Evolutionary conservation across 2,888 invertebrate species (phyloP), one percentile per base, ranked within the genome.

Genomic region (Linyphia triangularis): DNA sequence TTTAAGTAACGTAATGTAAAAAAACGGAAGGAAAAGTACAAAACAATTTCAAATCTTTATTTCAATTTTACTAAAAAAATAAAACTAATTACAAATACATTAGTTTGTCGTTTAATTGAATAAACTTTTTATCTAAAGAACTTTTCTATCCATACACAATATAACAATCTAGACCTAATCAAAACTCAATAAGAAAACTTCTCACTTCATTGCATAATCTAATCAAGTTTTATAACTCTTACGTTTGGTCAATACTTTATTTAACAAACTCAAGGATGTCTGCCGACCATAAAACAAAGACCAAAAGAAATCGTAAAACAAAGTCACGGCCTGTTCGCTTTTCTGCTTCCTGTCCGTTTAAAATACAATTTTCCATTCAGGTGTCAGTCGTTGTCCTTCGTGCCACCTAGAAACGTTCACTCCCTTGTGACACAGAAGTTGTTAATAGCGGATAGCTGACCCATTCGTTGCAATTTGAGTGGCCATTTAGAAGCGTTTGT

Each of bases 381-480:
- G 69, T 85, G 85, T 78, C 85, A 85, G 19, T 28, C n/a, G 61
- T 10, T 59, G 77, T 61, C 85, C 85, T 85, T 78, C 70, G 85
- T 75, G 61, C 61, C 77, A 85, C 19, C 40, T 24, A 61, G 70
- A 24, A 40, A 77, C 59, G 33, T 67, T 19, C 30, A 51, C 77
- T 30, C 77, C 24, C 28, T 24, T 28, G 19, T 16, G 13, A 30
- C 26, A 26, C 67, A 63, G 59, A 33, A 59, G 75, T 43, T n/a
- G n/a, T n/a, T n/a, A n/a, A n/a, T n/a, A n/a, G n/a, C n/a, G n/a
- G n/a, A n/a, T n/a, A 22, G 26, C 10, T 85, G 85, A 85, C 85
- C 85, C 69, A 85, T 19, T 85, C 77, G 13, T 43, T 26, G 16
- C 19, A 10, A 40, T 13, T 22, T 43, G 24, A 85, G 69, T 22